Base-by-base conservation (phyloP, 2,888 invertebrate genomes). In the Pyrocoelia pectoralis region DNA sequence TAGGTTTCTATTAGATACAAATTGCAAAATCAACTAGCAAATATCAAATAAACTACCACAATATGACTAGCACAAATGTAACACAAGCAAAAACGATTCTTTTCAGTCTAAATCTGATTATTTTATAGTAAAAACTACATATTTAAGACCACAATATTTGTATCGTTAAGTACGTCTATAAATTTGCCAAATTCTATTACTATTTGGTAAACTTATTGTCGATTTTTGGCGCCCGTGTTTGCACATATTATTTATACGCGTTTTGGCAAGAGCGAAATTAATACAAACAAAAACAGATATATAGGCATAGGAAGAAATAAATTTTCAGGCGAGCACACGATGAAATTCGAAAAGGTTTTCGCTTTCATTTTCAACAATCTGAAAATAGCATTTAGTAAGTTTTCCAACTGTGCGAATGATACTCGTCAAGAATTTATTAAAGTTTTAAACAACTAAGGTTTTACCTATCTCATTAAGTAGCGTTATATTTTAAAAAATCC, bases 61-160 rank as follows among this genome's bases (percentile, higher is more conserved):
- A 68, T 67, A 65, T 72, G 72, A 72, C 72, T 72, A 72, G 72
- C 70, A 70, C 68, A 65, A 56, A 63, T 66, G 59, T 66, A 71
- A 72, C 69, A 69, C 70, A 72, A 72, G 70, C 69, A 67, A 64
- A 60, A 66, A 43, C 43, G 43, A 68, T 54, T 58, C n/a, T 59
- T 19, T 38, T 66, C 58, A 63, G 66, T 59, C 67, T 61, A 62
- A 65, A 64, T 58, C 68, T 66, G 62, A 65, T 57, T 33, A n/a
- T 68, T 56, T 51, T 51, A 56, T 58, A 17, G 56, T 46, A 68
- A 14, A 33, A 56, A 29, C 51, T 55, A 56, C 50, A 51, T 41
- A 15, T 24, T 43, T 15, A 29, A 57, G 40, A 51, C 38, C 15
- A 54, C 24, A 24, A 24, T 24, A 24, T 24, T 24, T 24, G 3